Evolutionary conservation across 1,140 invertebrate genomes (phyloP), one percentile per base, ranked within the genome.

Genomic region (Pseudomyrmex sp.): DNA sequence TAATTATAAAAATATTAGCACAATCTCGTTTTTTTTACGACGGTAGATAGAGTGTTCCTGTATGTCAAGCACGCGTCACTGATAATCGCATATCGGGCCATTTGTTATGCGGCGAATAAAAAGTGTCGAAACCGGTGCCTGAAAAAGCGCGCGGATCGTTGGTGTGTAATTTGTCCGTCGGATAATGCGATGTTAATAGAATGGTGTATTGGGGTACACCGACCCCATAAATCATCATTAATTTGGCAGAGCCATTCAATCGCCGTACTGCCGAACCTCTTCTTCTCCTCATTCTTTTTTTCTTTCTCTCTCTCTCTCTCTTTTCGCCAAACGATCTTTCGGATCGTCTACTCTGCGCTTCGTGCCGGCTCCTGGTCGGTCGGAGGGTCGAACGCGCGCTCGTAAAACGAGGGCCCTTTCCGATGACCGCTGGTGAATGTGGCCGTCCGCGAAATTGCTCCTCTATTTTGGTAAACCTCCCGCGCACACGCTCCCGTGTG

Each of bases 101-200:
- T 68, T 75, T 83, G 73, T 83, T 77, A 83, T 35, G 35, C 56
- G 56, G 23, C 23, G 68, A 77, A 77, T 70, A 62, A 62, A 73
- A 83, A 85, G 80, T 61, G 72, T 70, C 66, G 62, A 73, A 82
- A 63, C 52, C 59, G 56, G 66, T 35, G 35, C 52, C 58, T 54
- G 83, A 80, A 35, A 35, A 70, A 87, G 46, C 82, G 75, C 68
- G 86, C 35, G 35, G 35, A 68, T 76, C 70, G 84, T 87, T 83
- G 89, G 88, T 89, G 88, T 91, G 87, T 92, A 93, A 93, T 93
- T 93, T 93, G 89, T 84, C 85, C 88, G 87, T 83, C 80, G 82
- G 85, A 91, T 93, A 93, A 93, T 93, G 90, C 88, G 92, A 93
- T 93, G 93, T 93, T 94, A 94, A 94, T 93, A 93, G 92, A 94